phyloP scores from a whole-genome alignment of 2,113 vertebrate genomes.

The Leptobrachium ailaonicum region DNA sequence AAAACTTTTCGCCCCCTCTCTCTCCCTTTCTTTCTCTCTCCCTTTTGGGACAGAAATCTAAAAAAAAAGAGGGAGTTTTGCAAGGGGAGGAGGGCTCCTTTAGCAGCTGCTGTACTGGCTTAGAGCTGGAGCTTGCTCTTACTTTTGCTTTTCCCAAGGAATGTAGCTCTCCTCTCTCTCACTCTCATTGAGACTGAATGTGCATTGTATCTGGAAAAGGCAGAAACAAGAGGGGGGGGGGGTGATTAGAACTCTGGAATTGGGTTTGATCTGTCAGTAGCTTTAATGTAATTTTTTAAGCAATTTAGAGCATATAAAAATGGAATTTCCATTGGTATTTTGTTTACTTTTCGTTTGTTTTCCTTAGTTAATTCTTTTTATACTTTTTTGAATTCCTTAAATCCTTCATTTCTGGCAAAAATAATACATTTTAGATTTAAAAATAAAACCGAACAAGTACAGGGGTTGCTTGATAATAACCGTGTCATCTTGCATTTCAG shows the following conservation, averaged over 20 bases:
- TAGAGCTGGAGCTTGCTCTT: constrained; percentile 69
- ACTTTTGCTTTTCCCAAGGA: constrained; percentile 60
- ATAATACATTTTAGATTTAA: constrained; percentile 1
- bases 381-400: too few relatives aligned
- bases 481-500: constrained; percentile 82
- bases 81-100: constrained; percentile 70
- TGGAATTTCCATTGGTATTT: constrained; percentile 75
- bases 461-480: constrained; percentile 76
- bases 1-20: too few relatives aligned
- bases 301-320: constrained; percentile 76
- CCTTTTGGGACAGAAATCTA: constrained; percentile 59
- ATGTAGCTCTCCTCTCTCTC: constrained; percentile 54
- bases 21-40: too few relatives aligned
- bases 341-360: constrained; percentile 61
- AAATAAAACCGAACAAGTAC: constrained; percentile 77
- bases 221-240: constrained; percentile 56
- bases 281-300: constrained; percentile 81
- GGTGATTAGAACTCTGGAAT: constrained; percentile 72
- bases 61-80: constrained; percentile 64
- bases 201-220: constrained; percentile 76
- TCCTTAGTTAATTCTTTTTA: too few relatives aligned
- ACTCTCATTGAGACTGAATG: constrained; percentile 69
- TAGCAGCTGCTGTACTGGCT: constrained; percentile 63
- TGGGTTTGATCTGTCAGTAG: constrained; percentile 82
- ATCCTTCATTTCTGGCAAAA: too few relatives aligned